Percentiles rank a stretch among this genome's conserved stretches.
phyloP scores from a whole-genome alignment of 2,797 vertebrate genomes.

The Capromys pilorides region DNA sequence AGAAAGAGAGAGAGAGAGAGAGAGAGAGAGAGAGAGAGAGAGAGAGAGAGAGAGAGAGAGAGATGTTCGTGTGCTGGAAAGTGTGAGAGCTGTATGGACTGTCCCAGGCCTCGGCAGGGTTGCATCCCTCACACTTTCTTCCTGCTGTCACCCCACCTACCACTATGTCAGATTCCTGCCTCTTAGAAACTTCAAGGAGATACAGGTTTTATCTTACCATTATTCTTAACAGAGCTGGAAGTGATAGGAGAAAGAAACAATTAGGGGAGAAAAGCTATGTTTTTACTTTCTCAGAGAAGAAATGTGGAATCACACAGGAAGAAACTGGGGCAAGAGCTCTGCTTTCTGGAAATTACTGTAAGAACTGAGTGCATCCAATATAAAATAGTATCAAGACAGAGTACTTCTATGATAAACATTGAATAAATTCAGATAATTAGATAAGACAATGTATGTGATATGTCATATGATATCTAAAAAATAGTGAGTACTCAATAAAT shows the following conservation, averaged over 20 bases:
- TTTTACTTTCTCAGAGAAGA: slow-evolving; percentile 10
- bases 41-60: too few relatives aligned
- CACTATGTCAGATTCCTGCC: not conserved
- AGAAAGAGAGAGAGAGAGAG: too few relatives aligned
- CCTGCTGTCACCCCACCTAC: not conserved
- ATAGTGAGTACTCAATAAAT: not conserved
- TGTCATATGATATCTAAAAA: not conserved
- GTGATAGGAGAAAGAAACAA: not conserved
- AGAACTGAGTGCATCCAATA: not conserved
- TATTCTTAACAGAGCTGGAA: not conserved
- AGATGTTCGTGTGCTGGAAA: not conserved
- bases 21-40: not conserved
- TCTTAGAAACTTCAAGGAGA: not conserved
- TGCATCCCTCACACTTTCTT: not conserved
- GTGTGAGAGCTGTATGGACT: not conserved
- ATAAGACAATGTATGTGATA: not conserved
- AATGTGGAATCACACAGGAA: not conserved
- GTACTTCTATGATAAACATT: not conserved
- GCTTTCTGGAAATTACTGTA: not conserved
- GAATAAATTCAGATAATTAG: not conserved
- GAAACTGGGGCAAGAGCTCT: not conserved
- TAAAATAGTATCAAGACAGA: not conserved
- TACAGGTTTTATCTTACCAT: not conserved
- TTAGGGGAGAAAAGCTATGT: not conserved
- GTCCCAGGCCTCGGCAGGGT: not conserved